Evolutionary conservation across 1,140 invertebrate genomes (phyloP), one percentile per base, ranked within the genome.

Genomic region (Thaumetopoea pityocampa): DNA sequence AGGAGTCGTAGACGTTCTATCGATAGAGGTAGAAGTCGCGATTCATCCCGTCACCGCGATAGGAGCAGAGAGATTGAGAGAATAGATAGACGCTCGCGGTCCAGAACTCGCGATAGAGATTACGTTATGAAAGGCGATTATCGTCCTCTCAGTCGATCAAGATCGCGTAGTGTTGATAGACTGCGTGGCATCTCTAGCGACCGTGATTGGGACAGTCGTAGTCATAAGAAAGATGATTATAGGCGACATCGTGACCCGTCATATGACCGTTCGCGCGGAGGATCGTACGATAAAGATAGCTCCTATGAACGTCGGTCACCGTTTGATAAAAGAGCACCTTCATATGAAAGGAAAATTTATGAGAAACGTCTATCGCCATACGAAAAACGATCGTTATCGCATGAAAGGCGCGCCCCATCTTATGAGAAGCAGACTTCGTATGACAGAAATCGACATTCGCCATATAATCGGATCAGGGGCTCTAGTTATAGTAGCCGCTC

Each of bases 71-170:
- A 76, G 15, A 27, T 77, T 3, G 73, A 76, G 17, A 54, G 79
- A 37, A 46, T 76, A 8, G 78, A 87, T 5, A 73, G 85, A 26
- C 87, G 84, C 38, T 87, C 87, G 0, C 65, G 87, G 30, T 87
- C 87, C 0, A 68, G 82, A 26, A 88, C 85, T 37, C 71, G 86
- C 6, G 87, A 89, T 26, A 78, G 86, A 62, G 86, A 88, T 27
- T 82, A 85, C 47, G 49, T 78, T 35, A 55, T 82, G 29, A 67
- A 87, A 78, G 67, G 84, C 7, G 86, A 87, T 42, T 79, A 77
- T 44, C 71, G 85, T 24, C 74, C 82, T 4, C 59, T 85, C 2
- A 79, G 81, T 40, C 66, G 69, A 5, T 83, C 70, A 3, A 65
- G 66, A 42, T 87, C 74, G 42, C 72, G 73, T 38, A 87, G 81